Evolutionary conservation across 2,888 invertebrate species (phyloP).

Genomic region (Torymus aiolomorphi): DNA sequence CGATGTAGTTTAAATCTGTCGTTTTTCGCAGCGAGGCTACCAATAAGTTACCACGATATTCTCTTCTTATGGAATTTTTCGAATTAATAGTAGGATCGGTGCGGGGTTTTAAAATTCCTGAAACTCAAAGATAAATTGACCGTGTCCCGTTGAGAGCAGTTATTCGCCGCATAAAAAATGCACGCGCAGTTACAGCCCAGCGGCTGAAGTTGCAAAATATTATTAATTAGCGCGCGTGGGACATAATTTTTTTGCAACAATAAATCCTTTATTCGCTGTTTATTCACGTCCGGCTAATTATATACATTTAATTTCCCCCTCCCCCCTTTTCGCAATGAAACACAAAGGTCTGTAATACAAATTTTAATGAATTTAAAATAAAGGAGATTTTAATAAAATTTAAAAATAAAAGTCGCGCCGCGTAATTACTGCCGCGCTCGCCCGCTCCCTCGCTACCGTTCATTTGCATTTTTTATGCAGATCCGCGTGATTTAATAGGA

Average conservation of each 20-base stretch:
- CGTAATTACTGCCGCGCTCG: slow-evolving; percentile 39
- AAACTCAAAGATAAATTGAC: too few relatives aligned
- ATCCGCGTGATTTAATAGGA: slow-evolving; percentile 56
- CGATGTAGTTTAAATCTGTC: too few relatives aligned
- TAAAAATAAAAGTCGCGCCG: slow-evolving; percentile 49
- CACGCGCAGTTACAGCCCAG: too few relatives aligned
- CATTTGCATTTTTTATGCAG: slow-evolving; percentile 58
- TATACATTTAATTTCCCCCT: slow-evolving; percentile 48
- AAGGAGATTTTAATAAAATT: slow-evolving; percentile 55
- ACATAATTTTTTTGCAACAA: slow-evolving; percentile 15
- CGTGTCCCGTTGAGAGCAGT: too few relatives aligned
- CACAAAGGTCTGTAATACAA: slow-evolving; percentile 53
- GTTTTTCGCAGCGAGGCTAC: too few relatives aligned
- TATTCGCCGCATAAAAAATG: slow-evolving; percentile 14
- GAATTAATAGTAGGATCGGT: too few relatives aligned
- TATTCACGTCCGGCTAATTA: slow-evolving; percentile 54
- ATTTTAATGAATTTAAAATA: slow-evolving; percentile 57
- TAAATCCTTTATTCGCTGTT: slow-evolving; percentile 49
- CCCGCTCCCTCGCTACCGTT: slow-evolving; percentile 9
- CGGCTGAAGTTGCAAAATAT: slow-evolving; percentile 21
- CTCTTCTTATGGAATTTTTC: too few relatives aligned
- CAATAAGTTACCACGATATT: too few relatives aligned
- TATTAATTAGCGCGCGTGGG: slow-evolving; percentile 35
- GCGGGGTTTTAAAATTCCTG: too few relatives aligned
- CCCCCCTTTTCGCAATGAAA: slow-evolving; percentile 38